A percentile compares a stretch with the other conserved stretches of the same genome.
These are phyloP conservation scores for Zosterops japonicus DNA, from an alignment of 2,113 vertebrate species.

Conservation along the genomic window DNA sequence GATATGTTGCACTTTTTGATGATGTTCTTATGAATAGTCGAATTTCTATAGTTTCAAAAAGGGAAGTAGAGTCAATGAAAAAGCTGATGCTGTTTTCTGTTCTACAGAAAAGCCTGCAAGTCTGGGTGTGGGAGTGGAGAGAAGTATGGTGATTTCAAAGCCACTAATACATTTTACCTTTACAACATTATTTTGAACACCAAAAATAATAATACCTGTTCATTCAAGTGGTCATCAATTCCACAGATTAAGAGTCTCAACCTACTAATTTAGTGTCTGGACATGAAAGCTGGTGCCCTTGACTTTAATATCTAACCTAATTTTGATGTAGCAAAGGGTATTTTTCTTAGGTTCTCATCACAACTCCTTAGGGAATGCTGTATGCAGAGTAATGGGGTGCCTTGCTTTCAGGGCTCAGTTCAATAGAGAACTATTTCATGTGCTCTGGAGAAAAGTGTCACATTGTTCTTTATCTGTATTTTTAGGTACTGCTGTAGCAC, in stretches of 20 bases:
- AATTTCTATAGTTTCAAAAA: background rate
- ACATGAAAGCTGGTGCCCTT: background rate
- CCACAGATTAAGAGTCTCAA: background rate
- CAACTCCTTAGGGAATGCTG: background rate
- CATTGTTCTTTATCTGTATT: conserved; percentile 30
- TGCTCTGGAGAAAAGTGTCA: conserved; percentile 27
- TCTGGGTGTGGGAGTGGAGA: background rate
- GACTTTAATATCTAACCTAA: background rate
- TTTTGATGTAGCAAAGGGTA: background rate
- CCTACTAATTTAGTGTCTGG: background rate
- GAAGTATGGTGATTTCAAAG: background rate
- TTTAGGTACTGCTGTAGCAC: conserved; percentile 88
- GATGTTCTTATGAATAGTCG: background rate
- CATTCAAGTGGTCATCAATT: background rate
- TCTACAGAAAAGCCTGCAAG: background rate
- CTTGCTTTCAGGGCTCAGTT: background rate
- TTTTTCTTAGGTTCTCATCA: background rate
- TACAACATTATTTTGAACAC: background rate
- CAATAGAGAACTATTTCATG: background rate
- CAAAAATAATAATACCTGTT: background rate
- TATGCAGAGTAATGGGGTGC: background rate
- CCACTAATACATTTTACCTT: background rate
- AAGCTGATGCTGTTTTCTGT: background rate
- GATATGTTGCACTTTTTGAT: background rate
- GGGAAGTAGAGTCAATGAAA: background rate